phyloP scores from a whole-genome alignment of 2,888 invertebrate genomes.

The Lasioglossum zephyrum region DNA sequence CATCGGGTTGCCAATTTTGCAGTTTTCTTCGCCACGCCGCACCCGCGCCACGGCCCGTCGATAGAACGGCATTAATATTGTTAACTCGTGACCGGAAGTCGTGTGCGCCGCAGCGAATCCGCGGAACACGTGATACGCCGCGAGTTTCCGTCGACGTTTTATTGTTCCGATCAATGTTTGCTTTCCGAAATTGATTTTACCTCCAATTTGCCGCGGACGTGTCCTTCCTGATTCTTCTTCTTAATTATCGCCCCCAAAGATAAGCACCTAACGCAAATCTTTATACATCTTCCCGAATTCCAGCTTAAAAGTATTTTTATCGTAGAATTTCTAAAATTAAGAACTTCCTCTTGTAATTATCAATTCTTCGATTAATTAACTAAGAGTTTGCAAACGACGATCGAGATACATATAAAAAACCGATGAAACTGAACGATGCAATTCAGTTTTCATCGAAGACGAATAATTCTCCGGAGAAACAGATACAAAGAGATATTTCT shows the following conservation, averaged over 20 bases:
- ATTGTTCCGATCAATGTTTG: slow-evolving; percentile 5
- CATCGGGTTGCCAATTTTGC: slow-evolving; percentile 81
- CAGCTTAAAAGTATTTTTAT: background rate
- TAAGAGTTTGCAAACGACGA: background rate
- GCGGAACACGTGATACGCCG: background rate
- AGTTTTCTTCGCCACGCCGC: slow-evolving; percentile 73
- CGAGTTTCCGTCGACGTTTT: background rate
- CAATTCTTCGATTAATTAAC: background rate
- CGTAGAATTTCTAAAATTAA: background rate
- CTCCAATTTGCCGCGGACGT: background rate
- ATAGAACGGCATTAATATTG: slow-evolving; percentile 23
- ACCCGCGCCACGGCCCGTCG: background rate
- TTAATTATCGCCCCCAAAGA: background rate
- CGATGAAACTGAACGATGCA: background rate
- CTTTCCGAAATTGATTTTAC: background rate
- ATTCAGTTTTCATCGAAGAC: background rate
- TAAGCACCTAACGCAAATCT: background rate
- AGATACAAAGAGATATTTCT: slow-evolving; percentile 5
- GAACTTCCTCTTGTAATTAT: background rate
- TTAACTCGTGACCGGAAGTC: slow-evolving; percentile 31
- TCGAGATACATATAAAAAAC: background rate
- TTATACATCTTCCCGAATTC: background rate
- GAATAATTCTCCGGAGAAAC: slow-evolving; percentile 18
- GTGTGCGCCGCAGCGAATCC: background rate
- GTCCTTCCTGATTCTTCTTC: background rate